A percentile compares a stretch with the other conserved stretches of the same genome.
These are phyloP conservation scores for Drosophila kikkawai DNA, from an alignment of 1,140 invertebrate genomes.

Conservation along the genomic window DNA sequence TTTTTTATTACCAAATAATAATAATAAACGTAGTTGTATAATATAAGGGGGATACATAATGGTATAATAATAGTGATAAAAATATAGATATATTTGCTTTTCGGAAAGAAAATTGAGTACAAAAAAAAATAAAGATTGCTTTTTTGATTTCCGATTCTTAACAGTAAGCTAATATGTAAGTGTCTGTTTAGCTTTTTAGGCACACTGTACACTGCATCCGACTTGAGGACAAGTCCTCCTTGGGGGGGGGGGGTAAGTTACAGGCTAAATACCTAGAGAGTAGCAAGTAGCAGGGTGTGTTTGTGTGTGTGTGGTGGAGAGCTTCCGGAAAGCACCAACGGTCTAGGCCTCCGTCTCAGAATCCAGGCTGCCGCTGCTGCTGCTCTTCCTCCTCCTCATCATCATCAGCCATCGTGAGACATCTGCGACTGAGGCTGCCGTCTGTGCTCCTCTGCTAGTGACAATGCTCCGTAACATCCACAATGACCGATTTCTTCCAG, in stretches of 20 bases:
- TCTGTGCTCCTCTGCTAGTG: slow-evolving; percentile 87
- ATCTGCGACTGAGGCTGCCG: slow-evolving; percentile 47
- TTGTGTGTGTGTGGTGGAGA: slow-evolving; percentile 29
- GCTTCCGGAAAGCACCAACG: slow-evolving; percentile 30
- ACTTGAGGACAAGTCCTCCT: not conserved
- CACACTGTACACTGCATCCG: slow-evolving; percentile 15
- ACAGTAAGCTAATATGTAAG: slow-evolving; percentile 1
- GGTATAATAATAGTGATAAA: slow-evolving; percentile 27
- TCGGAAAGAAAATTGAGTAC: slow-evolving; percentile 38
- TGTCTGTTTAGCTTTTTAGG: slow-evolving; percentile 10
- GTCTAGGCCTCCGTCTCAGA: slow-evolving; percentile 14
- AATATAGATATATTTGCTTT: slow-evolving; percentile 32
- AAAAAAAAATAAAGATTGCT: slow-evolving; percentile 8
- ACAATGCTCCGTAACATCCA: slow-evolving; percentile 98
- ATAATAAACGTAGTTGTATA: slow-evolving; percentile 38
- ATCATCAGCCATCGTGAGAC: slow-evolving; percentile 38
- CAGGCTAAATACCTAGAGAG: slow-evolving; percentile 18
- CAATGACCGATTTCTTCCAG: slow-evolving; percentile 95
- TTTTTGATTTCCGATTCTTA: slow-evolving; percentile 12
- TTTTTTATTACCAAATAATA: slow-evolving; percentile 67
- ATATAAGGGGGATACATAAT: slow-evolving; percentile 47
- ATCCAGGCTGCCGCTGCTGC: slow-evolving; percentile 20
- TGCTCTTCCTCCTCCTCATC: slow-evolving; percentile 6
- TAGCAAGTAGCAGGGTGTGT: slow-evolving; percentile 27
- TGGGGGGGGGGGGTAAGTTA: slow-evolving; percentile 1